Evolutionary conservation across 2,888 invertebrate genomes (phyloP), one percentile per base, ranked within the genome.

Genomic region (Nymphalis c-album): DNA sequence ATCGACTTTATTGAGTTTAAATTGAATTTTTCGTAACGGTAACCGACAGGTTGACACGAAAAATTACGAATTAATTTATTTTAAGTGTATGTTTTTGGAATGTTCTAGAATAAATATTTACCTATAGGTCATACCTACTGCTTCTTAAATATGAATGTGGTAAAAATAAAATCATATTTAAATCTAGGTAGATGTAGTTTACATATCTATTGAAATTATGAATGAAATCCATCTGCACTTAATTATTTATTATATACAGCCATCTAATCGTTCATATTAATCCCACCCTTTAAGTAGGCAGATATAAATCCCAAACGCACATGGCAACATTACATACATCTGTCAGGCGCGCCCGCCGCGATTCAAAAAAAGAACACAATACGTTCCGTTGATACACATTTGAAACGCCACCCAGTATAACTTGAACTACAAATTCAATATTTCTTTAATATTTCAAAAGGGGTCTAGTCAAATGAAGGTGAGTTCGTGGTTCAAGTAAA

Each of bases 301-400:
- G 63, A 68, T 83, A 83, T 79, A 82, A 83, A 83, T 80, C 82
- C 81, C 77, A 78, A 80, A 78, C 77, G 83, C 90, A 90, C 88
- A 90, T 90, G 90, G 90, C 85, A 88, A 87, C 88, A 86, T 83
- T 85, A 83, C 85, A 80, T 86, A 83, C 91, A 90, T 89, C 90
- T 91, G 90, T 89, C 90, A 88, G 85, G 75, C 81, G 81, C 81
- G 82, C 83, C 83, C 81, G 85, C 82, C 82, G 84, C 83, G 86
- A 85, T 87, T 86, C 82, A 85, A 88, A 91, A 90, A 89, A 90
- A 76, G 85, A 88, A 87, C 84, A 81, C 83, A 85, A 84, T 83
- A 71, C 80, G 77, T 78, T 78, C 76, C 83, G 84, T 84, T 86
- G 87, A 86, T 88, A 87, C 85, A 86, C 82, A 84, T 86, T 85